A percentile compares a stretch with the other conserved stretches of the same genome.
Evolutionary conservation across 2,113 vertebrate species (phyloP).

Genomic region (Columba livia): DNA sequence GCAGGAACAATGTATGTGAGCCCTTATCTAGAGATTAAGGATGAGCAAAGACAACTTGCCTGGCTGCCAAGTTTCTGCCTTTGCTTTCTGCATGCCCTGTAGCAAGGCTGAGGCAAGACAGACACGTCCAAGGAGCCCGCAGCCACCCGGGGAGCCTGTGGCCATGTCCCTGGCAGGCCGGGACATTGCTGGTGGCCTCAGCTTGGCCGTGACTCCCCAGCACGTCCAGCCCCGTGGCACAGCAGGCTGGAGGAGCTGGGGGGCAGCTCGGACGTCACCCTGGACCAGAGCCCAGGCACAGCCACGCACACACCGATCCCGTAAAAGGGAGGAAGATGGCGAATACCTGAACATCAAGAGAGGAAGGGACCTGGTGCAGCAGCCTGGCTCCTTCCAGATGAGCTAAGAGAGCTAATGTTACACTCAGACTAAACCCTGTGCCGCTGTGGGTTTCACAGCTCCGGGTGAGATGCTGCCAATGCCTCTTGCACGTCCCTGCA

Average conservation of each 20-base stretch:
- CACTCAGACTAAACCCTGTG: background rate
- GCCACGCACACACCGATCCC: background rate
- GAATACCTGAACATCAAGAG: background rate
- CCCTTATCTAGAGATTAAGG: constrained; percentile 4
- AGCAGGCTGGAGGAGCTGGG: background rate
- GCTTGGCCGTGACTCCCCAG: background rate
- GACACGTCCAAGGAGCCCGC: background rate
- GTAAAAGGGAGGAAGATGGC: background rate
- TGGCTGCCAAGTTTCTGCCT: background rate
- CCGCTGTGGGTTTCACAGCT: background rate
- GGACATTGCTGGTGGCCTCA: background rate
- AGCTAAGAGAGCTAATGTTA: background rate
- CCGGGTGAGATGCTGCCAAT: background rate
- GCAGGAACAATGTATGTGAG: background rate
- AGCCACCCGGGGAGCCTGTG: background rate
- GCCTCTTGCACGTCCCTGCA: background rate
- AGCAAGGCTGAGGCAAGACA: constrained; percentile 22
- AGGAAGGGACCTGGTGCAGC: background rate
- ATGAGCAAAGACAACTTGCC: background rate
- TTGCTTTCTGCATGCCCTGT: background rate
- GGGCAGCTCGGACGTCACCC: background rate
- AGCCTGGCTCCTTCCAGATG: background rate
- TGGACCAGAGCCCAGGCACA: background rate
- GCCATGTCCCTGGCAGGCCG: background rate
- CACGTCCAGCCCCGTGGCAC: background rate